Percentiles rank a stretch among this genome's conserved stretches.
Evolutionary conservation across 37 sponge, comb jelly and placozoan species (phyloP).

Genomic region (Haliclona indistincta): DNA sequence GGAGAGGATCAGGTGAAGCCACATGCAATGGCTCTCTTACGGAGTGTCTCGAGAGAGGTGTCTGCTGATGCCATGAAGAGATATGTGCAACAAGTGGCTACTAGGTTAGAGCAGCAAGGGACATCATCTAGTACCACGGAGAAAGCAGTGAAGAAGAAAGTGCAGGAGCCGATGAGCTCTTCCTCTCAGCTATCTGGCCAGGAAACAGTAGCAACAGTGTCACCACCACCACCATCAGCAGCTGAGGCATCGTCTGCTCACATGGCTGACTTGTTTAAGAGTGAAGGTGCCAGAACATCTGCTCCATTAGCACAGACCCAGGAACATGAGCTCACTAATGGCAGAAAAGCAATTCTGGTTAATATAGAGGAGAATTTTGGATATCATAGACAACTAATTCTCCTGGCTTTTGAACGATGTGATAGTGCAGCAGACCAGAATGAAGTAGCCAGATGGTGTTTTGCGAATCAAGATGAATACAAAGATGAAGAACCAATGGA

Average conservation of each 20-base stretch:
- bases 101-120: too few species aligned
- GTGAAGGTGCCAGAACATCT: too few species aligned
- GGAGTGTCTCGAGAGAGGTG: constrained; percentile 32
- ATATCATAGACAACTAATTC: neutral
- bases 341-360: constrained; percentile 6
- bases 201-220: too few species aligned
- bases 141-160: too few species aligned
- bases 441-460: constrained; percentile 19
- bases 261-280: too few species aligned
- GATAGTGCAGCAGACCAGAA: neutral
- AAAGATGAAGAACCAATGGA: neutral
- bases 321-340: constrained; percentile 9
- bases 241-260: neutral
- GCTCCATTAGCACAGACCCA: too few species aligned
- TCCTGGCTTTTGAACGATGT: constrained; percentile 26
- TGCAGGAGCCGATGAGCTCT: too few species aligned
- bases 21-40: constrained; percentile 16
- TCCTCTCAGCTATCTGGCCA: too few species aligned
- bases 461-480: constrained; percentile 16
- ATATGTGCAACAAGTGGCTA: neutral
- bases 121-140: too few species aligned
- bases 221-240: neutral
- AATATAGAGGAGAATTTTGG: constrained; percentile 4
- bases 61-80: neutral
- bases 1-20: constrained; percentile 8